A percentile compares a stretch with the other conserved stretches of the same genome.
These are phyloP conservation scores for Ceratothoa steindachneri DNA, from an alignment of 2,888 invertebrate species.

Conservation along the genomic window DNA sequence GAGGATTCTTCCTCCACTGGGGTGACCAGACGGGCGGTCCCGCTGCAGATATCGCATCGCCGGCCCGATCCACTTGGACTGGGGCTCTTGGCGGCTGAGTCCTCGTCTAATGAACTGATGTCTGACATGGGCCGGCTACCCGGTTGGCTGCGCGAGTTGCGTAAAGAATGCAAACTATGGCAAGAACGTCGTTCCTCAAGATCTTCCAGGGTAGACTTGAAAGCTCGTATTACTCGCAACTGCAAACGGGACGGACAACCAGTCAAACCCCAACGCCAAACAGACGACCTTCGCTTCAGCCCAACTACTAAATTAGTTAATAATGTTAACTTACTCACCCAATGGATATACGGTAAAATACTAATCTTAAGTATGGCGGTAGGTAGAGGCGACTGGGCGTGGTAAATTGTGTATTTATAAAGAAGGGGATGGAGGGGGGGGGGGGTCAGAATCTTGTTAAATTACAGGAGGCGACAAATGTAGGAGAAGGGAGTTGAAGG, in stretches of 20 bases:
- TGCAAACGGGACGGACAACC: slow-evolving; percentile 67
- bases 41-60: slow-evolving; percentile 39
- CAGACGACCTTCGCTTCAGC: slow-evolving; percentile 1
- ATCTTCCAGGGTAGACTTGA: slow-evolving; percentile 99
- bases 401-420: background rate
- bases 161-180: slow-evolving; percentile 91
- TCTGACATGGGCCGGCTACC: slow-evolving; percentile 70
- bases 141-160: slow-evolving; percentile 71
- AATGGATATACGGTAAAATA: background rate
- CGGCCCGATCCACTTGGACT: slow-evolving; percentile 34
- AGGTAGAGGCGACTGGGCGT: background rate
- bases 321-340: slow-evolving; percentile 12
- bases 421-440: no score
- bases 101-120: slow-evolving; percentile 78
- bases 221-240: slow-evolving; percentile 99
- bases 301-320: slow-evolving; percentile 11
- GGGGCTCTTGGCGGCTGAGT: slow-evolving; percentile 53
- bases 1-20: slow-evolving; percentile 55
- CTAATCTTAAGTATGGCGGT: background rate
- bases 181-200: slow-evolving; percentile 97
- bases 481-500: slow-evolving; percentile 7
- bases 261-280: slow-evolving; percentile 38
- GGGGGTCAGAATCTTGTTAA: background rate
- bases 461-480: background rate
- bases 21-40: slow-evolving; percentile 38